phyloP scores from a whole-genome alignment of 2,797 vertebrate species.

The Fratercula arctica region DNA sequence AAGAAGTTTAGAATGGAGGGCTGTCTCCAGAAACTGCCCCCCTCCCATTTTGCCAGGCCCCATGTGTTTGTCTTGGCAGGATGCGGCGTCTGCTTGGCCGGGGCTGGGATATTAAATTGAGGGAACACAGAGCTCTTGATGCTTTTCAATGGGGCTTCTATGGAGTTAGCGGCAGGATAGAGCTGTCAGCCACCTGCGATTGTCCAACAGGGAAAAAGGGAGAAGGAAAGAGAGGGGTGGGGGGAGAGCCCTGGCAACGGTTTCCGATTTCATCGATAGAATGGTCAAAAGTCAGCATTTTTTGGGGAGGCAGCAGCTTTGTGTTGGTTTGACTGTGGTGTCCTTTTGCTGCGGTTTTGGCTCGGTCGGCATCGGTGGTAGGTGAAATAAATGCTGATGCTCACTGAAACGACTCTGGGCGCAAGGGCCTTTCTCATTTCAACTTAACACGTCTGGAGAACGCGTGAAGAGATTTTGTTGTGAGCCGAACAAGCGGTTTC shows the following conservation, averaged over 20 bases:
- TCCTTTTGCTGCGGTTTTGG: background rate
- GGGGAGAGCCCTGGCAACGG: background rate
- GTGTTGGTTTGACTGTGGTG: background rate
- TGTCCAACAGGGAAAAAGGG: slow-evolving; percentile 47
- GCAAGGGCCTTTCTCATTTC: background rate
- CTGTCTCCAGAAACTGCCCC: slow-evolving; percentile 86
- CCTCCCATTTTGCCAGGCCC: slow-evolving; percentile 84
- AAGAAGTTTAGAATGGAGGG: slow-evolving; percentile 92
- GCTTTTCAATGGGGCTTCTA: slow-evolving; percentile 82
- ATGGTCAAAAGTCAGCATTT: background rate
- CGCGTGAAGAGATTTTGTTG: background rate
- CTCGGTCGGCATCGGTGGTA: fast-evolving
- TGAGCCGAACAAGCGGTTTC: fast-evolving
- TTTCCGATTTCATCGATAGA: fast-evolving
- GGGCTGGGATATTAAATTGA: slow-evolving; percentile 86
- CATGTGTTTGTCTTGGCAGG: slow-evolving; percentile 94
- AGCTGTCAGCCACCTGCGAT: slow-evolving; percentile 82
- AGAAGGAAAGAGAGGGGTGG: background rate
- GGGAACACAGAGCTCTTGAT: slow-evolving; percentile 93
- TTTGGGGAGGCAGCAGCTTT: background rate
- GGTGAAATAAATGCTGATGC: background rate
- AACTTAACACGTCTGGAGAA: fast-evolving
- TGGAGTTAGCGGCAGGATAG: slow-evolving; percentile 75
- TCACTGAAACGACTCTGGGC: background rate
- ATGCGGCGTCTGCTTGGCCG: slow-evolving; percentile 88